Evolutionary conservation across 2,888 invertebrate species (phyloP).

Genomic region (Chaitophorus viminalis): DNA sequence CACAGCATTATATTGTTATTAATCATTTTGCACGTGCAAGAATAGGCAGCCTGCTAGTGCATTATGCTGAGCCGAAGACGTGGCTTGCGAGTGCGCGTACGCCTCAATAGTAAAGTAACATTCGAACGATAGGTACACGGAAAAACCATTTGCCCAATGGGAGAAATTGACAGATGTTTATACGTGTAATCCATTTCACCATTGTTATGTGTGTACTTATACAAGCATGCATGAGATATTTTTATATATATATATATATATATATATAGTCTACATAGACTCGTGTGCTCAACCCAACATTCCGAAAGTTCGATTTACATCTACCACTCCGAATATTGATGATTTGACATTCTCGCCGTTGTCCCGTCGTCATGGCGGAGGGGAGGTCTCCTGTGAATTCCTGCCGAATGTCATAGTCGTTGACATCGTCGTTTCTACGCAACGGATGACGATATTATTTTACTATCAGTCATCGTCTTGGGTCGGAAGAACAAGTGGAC

Average conservation of each 20-base stretch:
- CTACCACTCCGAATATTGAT: not conserved
- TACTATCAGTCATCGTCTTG: not conserved
- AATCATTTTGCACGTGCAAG: not conserved
- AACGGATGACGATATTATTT: not conserved
- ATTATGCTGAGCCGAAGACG: not conserved
- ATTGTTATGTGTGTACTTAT: not conserved
- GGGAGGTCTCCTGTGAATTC: not conserved
- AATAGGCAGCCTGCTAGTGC: not conserved
- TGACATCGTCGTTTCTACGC: not conserved
- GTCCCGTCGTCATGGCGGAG: not conserved
- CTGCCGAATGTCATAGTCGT: not conserved
- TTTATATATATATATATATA: too few relatives aligned
- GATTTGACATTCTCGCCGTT: slow-evolving; percentile 23
- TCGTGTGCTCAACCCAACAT: not conserved
- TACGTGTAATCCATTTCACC: slow-evolving; percentile 50
- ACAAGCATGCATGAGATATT: too few relatives aligned
- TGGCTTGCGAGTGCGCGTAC: not conserved
- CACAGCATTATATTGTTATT: not conserved
- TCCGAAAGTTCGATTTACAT: slow-evolving; percentile 17
- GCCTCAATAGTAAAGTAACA: not conserved
- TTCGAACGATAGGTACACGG: slow-evolving; percentile 50
- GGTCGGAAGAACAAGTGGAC: not conserved
- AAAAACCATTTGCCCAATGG: slow-evolving; percentile 57
- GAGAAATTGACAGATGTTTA: slow-evolving; percentile 57
- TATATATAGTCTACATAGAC: too few relatives aligned